These are phyloP conservation scores for Oryzias melastigma DNA, from an alignment of 2,113 vertebrate species.

Conservation along the genomic window DNA sequence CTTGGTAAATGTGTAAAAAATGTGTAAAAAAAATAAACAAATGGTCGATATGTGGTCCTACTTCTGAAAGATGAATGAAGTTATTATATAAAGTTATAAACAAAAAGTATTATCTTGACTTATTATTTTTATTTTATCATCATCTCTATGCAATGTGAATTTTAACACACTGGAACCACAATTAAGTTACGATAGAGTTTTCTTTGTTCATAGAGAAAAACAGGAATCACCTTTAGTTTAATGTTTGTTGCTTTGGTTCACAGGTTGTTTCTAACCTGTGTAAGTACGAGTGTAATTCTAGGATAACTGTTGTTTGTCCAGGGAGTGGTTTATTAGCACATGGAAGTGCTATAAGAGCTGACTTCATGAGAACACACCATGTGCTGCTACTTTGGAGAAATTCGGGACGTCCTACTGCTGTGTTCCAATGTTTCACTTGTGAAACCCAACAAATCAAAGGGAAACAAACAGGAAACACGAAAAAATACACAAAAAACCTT, in stretches of 20 bases:
- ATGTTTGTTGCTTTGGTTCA: neutral
- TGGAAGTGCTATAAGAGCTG: conserved; percentile 49
- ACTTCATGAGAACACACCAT: conserved; percentile 73
- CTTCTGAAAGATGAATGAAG: too few species aligned
- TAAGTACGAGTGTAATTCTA: conserved; percentile 28
- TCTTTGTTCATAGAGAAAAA: conserved; percentile 11
- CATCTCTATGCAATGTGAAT: too few species aligned
- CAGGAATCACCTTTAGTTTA: neutral
- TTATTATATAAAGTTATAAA: too few species aligned
- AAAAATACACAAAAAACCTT: too few species aligned
- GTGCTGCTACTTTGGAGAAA: conserved; percentile 40
- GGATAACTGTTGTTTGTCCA: conserved; percentile 77
- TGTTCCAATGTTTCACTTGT: neutral
- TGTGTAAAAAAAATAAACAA: too few species aligned
- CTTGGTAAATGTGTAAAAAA: too few species aligned
- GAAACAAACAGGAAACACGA: too few species aligned
- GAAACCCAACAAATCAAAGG: neutral
- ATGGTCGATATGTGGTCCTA: too few species aligned
- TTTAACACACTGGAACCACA: too few species aligned
- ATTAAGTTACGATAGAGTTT: too few species aligned
- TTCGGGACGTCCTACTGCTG: conserved; percentile 9
- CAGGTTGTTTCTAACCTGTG: conserved; percentile 1
- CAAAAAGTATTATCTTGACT: too few species aligned
- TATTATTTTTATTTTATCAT: too few species aligned
- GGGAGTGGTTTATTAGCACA: conserved; percentile 66